These are phyloP conservation scores for Orycteropus afer DNA, from an alignment of 2,113 vertebrate genomes.

Conservation along the genomic window DNA sequence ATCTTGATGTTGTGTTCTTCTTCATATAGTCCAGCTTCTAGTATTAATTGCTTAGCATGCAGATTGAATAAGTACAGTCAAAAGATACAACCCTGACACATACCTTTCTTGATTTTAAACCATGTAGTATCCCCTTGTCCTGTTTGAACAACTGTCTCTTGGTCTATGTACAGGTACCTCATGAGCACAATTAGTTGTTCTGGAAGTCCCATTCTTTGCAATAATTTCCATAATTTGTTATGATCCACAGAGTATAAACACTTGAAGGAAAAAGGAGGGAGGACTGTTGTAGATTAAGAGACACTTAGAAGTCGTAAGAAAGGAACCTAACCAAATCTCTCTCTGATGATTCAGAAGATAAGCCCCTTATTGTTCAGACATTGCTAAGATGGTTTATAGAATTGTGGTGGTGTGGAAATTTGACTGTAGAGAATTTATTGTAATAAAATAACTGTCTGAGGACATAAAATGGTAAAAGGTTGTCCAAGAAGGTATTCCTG, in stretches of 20 bases:
- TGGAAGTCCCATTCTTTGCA: too few relatives aligned
- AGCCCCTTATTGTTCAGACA: background rate
- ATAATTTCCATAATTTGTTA: too few relatives aligned
- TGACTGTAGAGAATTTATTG: background rate
- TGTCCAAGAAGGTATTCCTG: background rate
- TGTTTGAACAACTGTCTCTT: too few relatives aligned
- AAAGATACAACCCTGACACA: too few relatives aligned
- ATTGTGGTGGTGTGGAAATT: background rate
- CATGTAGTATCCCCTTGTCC: too few relatives aligned
- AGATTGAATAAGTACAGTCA: too few relatives aligned
- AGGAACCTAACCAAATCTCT: background rate
- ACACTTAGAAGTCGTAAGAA: background rate
- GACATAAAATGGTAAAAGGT: background rate
- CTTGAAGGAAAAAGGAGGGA: background rate
- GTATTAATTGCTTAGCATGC: too few relatives aligned
- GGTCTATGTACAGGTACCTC: too few relatives aligned
- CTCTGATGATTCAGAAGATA: background rate
- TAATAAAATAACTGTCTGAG: background rate
- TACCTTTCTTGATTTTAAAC: too few relatives aligned
- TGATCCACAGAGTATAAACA: background rate
- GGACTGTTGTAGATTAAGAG: background rate
- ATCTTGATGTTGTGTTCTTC: too few relatives aligned
- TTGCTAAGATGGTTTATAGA: background rate
- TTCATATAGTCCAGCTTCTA: too few relatives aligned
- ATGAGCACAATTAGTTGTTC: too few relatives aligned